Conservation (phyloP, 1,140 invertebrate genomes). For the Pseudomyrmex gracilis region DNA sequence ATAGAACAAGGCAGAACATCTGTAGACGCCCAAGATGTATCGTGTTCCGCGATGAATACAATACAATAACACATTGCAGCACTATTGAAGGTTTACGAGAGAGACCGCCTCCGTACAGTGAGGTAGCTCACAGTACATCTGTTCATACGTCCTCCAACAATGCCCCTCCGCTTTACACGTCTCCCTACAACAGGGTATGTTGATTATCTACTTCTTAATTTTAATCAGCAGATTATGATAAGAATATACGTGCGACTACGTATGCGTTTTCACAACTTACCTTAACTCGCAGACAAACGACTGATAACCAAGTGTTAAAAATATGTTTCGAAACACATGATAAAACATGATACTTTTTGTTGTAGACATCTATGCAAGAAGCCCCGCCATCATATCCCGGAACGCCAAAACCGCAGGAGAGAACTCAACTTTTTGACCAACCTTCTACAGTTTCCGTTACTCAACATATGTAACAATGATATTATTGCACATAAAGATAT, state of each 20-base stretch:
- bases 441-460: background rate
- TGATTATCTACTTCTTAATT: background rate
- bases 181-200: slow-evolving; percentile 62
- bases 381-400: slow-evolving; percentile 59
- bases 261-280: background rate
- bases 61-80: background rate
- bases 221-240: slow-evolving; percentile 24
- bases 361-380: slow-evolving; percentile 54
- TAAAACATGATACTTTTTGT: background rate
- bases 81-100: background rate
- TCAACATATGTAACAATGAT: slow-evolving; percentile 44
- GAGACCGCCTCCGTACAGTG: slow-evolving; percentile 65
- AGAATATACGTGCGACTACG: background rate
- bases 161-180: slow-evolving; percentile 69
- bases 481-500: background rate
- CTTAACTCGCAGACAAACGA: background rate
- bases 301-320: slow-evolving; percentile 19
- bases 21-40: background rate
- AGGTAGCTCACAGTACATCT: slow-evolving; percentile 63
- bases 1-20: background rate
- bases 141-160: slow-evolving; percentile 59
- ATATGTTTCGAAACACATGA: background rate
- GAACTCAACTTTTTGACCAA: background rate
- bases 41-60: background rate
- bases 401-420: slow-evolving; percentile 32